Conservation (phyloP, 2,888 invertebrate genomes). For the Microplitis manilae region DNA sequence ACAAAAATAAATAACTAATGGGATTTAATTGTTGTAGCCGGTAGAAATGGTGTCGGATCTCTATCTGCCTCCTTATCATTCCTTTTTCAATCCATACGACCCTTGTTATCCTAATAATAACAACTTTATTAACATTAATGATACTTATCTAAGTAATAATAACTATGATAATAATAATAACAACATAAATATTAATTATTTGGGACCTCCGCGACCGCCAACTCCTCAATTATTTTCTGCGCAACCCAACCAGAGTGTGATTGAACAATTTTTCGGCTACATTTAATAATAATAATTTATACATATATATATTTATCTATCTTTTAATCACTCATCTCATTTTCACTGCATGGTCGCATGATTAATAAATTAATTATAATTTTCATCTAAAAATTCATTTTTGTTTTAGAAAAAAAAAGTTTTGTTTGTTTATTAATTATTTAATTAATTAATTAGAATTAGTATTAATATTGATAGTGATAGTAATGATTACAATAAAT, state of each 20-base stretch:
- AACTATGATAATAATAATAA: slow-evolving; percentile 66
- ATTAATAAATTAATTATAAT: not conserved
- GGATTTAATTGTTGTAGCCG: slow-evolving; percentile 74
- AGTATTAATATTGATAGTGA: slow-evolving; percentile 51
- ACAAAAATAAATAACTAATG: slow-evolving; percentile 25
- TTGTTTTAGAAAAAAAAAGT: not conserved
- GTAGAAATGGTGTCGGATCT: slow-evolving; percentile 85
- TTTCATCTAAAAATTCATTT: slow-evolving; percentile 14
- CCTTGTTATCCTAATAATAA: slow-evolving; percentile 42
- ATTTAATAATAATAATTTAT: slow-evolving; percentile 54
- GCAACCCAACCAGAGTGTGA: slow-evolving; percentile 73
- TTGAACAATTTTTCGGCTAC: slow-evolving; percentile 73
- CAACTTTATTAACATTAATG: not conserved
- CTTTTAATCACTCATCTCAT: not conserved
- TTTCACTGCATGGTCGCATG: not conserved
- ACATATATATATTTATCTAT: not conserved
- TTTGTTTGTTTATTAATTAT: not conserved
- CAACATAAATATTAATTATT: slow-evolving; percentile 55
- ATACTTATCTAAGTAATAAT: not conserved
- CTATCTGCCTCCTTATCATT: slow-evolving; percentile 75
- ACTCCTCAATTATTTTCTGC: slow-evolving; percentile 63
- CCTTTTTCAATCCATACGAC: slow-evolving; percentile 67
- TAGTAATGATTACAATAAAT: slow-evolving; percentile 43
- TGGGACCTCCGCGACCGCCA: slow-evolving; percentile 69
- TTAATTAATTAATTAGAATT: slow-evolving; percentile 44